Evolutionary conservation across 2,113 vertebrate genomes (phyloP).

Genomic region (Hymenochirus boettgeri): DNA sequence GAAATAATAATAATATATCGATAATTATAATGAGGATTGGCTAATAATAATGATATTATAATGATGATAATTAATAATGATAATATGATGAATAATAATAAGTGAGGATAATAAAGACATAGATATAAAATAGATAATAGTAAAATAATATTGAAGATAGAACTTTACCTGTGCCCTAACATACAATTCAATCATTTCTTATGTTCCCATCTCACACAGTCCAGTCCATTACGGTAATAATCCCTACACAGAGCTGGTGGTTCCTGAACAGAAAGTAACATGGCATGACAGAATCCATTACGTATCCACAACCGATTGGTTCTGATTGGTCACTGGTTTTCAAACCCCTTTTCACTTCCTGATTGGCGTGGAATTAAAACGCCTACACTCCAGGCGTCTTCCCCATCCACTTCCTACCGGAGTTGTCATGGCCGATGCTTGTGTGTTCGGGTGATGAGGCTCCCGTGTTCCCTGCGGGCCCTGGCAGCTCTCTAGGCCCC

Average conservation of each 20-base stretch:
- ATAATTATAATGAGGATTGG: too few relatives aligned
- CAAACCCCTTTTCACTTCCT: conserved; percentile 8
- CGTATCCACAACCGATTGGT: conserved; percentile 15
- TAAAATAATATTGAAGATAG: too few relatives aligned
- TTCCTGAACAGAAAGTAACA: too few relatives aligned
- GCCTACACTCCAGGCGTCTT: neutral
- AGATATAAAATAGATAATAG: too few relatives aligned
- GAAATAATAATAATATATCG: too few relatives aligned
- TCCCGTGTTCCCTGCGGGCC: conserved; percentile 11
- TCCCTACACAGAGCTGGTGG: too few relatives aligned
- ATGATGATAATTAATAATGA: too few relatives aligned
- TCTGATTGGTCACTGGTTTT: conserved; percentile 4
- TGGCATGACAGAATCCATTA: neutral
- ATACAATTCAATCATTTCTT: neutral
- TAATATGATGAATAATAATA: too few relatives aligned
- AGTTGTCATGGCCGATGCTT: conserved; percentile 44
- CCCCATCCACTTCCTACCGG: conserved; percentile 19
- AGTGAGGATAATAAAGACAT: too few relatives aligned
- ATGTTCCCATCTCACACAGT: neutral
- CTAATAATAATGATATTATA: too few relatives aligned
- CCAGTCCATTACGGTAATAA: too few relatives aligned
- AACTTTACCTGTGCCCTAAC: neutral
- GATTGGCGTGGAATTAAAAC: conserved; percentile 22
- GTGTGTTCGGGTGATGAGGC: conserved; percentile 38
- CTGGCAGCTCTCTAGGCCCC: conserved; percentile 13